Evolutionary conservation across 2,797 vertebrate species (phyloP).

Genomic region (Monodelphis domestica): DNA sequence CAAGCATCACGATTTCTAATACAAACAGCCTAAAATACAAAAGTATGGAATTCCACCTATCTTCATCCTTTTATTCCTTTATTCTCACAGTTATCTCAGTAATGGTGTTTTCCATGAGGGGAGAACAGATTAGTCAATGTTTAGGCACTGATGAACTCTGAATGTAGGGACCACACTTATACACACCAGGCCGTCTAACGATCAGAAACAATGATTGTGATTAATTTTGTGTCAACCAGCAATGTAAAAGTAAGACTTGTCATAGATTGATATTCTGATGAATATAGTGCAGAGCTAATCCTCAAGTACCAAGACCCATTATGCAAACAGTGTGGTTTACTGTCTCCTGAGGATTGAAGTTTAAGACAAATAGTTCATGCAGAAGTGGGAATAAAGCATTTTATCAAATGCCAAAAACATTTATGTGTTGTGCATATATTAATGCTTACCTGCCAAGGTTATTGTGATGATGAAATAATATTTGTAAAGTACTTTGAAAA

Average conservation of each 20-base stretch:
- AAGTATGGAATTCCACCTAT: neutral
- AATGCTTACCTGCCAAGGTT: neutral
- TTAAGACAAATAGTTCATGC: neutral
- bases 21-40: neutral
- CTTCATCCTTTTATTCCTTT: neutral
- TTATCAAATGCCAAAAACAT: conserved; percentile 18
- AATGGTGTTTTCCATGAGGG: neutral
- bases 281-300: neutral
- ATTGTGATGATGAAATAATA: neutral
- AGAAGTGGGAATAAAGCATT: conserved; percentile 14
- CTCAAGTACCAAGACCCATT: neutral
- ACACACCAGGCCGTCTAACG: neutral
- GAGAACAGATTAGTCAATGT: neutral
- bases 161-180: neutral
- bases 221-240: neutral
- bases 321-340: conserved; percentile 1
- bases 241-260: neutral
- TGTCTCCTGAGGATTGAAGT: neutral
- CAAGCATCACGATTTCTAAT: neutral
- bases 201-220: neutral
- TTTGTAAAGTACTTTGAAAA: neutral
- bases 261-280: neutral
- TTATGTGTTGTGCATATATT: neutral
- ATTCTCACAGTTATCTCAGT: neutral
- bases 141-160: neutral